Evolutionary conservation across 2,113 vertebrate species (phyloP).

Genomic region (Myotis brandtii): DNA sequence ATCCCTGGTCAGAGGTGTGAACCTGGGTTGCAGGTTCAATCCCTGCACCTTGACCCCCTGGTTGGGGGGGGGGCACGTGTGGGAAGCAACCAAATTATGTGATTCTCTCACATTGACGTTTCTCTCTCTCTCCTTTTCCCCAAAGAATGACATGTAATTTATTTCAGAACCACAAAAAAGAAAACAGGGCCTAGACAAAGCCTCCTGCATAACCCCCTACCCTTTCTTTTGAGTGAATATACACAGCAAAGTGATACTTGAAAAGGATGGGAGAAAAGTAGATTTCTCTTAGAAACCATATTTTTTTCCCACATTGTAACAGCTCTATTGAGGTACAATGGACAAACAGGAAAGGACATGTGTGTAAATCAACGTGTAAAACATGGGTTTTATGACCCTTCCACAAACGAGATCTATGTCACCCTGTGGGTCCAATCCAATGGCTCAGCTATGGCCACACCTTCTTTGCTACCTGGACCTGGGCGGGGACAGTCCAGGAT

Average conservation of each 20-base stretch:
- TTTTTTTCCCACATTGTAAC: background rate
- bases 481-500: too few species aligned
- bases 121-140: background rate
- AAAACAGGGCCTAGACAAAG: background rate
- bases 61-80: too few species aligned
- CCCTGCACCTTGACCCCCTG: too few species aligned
- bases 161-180: background rate
- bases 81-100: too few species aligned
- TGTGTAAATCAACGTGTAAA: rapidly evolving
- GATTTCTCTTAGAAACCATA: background rate
- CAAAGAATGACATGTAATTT: background rate
- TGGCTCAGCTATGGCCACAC: rapidly evolving
- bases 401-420: rapidly evolving
- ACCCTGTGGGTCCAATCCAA: rapidly evolving
- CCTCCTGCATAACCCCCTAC: background rate
- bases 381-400: background rate
- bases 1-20: too few species aligned
- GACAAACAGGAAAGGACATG: background rate
- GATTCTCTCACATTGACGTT: too few species aligned
- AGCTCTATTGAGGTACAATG: background rate
- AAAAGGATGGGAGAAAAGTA: background rate
- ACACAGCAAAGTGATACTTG: background rate
- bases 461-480: rapidly evolving
- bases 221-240: background rate
- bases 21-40: too few species aligned